Evolutionary conservation across 2,888 invertebrate genomes (phyloP), one percentile per base, ranked within the genome.

Genomic region (Xanthorhoe designata): DNA sequence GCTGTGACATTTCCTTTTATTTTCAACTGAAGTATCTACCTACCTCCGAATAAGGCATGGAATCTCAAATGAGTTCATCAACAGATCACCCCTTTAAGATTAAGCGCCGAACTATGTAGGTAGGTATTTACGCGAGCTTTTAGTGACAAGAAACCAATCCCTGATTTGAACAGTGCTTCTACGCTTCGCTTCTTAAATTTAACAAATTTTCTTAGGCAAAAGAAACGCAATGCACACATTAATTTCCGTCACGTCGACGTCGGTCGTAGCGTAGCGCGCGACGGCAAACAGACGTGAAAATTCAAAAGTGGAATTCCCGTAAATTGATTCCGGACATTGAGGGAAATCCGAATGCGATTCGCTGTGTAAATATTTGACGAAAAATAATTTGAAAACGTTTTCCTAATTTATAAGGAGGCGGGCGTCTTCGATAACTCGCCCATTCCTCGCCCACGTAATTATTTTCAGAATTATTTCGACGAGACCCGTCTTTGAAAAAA

Each of bases 271-370:
- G 18, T 38, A 35, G 29, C 80, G 74, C 47, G 64, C 71, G 76
- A 76, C 80, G 76, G 83, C 84, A 88, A 85, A 86, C 83, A 84
- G 81, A 82, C 81, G 81, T 80, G 82, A 82, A 85, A 89, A 88
- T 88, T 86, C 86, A 82, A 88, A 84, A 84, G 86, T 84, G 81
- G 67, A 61, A 87, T 87, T 89, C 84, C 78, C 75, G 79, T 82
- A 90, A 91, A 91, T 92, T 90, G 88, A 91, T 90, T 91, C 85
- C 87, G 87, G 86, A 89, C 85, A 87, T 87, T 81, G 86, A 81
- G 84, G 79, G 78, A 72, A 75, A 73, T 75, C 76, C 76, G 78
- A 83, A 85, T 81, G 80, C 83, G 83, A 84, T 85, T 85, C 84
- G 80, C 76, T 81, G 78, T 85, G 88, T 84, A 89, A 90, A 90